Conservation (phyloP, 2,113 vertebrate genomes). For the Mustelus asterias region DNA sequence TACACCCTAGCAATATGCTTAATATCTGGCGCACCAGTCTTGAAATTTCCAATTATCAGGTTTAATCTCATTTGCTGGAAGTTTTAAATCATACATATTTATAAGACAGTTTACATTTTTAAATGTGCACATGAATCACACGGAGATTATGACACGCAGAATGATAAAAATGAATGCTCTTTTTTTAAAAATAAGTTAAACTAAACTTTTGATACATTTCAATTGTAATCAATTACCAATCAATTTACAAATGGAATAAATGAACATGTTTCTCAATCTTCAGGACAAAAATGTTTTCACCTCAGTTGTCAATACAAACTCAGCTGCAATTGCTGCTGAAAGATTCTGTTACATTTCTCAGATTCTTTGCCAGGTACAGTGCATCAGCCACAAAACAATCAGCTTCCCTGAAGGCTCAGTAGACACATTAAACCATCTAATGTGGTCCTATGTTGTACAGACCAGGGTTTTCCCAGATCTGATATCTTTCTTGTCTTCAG, state of each 20-base stretch:
- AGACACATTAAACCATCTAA: background rate
- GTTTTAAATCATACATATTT: slow-evolving; percentile 32
- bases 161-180: background rate
- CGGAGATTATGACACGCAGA: background rate
- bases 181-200: background rate
- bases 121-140: background rate
- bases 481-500: no score
- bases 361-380: background rate
- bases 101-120: background rate
- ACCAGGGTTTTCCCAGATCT: background rate
- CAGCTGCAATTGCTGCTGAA: background rate
- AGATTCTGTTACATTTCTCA: background rate
- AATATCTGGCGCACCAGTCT: slow-evolving; percentile 27
- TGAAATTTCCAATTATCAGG: slow-evolving; percentile 26
- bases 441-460: background rate
- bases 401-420: background rate
- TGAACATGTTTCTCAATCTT: background rate
- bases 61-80: slow-evolving; percentile 21
- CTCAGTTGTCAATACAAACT: background rate
- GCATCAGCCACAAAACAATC: background rate
- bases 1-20: slow-evolving; percentile 13
- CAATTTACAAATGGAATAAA: slow-evolving; percentile 10
- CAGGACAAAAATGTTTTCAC: background rate
- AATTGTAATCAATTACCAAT: background rate
- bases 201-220: slow-evolving; percentile 20